Evolutionary conservation across 2,797 vertebrate species (phyloP), one percentile per base, ranked within the genome.

Genomic region (Parauchenoglanis punctatus): DNA sequence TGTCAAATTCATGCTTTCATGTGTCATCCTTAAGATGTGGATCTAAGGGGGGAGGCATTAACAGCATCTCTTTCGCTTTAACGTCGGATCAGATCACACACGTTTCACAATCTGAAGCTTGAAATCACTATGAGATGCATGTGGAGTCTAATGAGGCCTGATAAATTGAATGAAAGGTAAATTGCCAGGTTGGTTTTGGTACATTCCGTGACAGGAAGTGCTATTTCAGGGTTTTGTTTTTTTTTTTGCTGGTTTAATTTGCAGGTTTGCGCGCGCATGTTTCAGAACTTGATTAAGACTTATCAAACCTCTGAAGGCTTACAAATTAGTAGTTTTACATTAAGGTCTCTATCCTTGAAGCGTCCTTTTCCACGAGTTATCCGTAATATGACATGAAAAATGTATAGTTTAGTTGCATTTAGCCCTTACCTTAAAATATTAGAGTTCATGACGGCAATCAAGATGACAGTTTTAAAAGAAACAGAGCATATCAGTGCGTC

Each of bases 91-190:
- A 49, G 40, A 18, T 10, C 70, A 31, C 31, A 46, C 65, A 80
- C 25, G 12, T 40, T 52, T 44, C 61, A 84, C 40, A 58, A 31
- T 70, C 46, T 59, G 40, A 83, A 18, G 49, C 44, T 76, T 54
- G 20, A 75, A 76, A 23, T 52, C 56, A 61, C 44, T 20, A 13
- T 25, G 20, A 61, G 78, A 44, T 13, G 2, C 58, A 63, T 6
- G 40, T 63, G 58, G 17, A 81, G 58, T 44, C 6, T 81, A 81
- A 81, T 46, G 58, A 81, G 58, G 54, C 54, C 54, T 12, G 77
- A 35, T 20, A 23, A 40, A 44, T 81, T 7, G 11, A 81, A 81
- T 63, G 77, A 80, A 80, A 59, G 77, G 7, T 80, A 59, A 80
- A 80, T 80, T 59, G 31, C 54, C 58, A 80, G 77, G 77, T 58